phyloP scores from a whole-genome alignment of 2,113 vertebrate species.

The Marcusenius ussheri region DNA sequence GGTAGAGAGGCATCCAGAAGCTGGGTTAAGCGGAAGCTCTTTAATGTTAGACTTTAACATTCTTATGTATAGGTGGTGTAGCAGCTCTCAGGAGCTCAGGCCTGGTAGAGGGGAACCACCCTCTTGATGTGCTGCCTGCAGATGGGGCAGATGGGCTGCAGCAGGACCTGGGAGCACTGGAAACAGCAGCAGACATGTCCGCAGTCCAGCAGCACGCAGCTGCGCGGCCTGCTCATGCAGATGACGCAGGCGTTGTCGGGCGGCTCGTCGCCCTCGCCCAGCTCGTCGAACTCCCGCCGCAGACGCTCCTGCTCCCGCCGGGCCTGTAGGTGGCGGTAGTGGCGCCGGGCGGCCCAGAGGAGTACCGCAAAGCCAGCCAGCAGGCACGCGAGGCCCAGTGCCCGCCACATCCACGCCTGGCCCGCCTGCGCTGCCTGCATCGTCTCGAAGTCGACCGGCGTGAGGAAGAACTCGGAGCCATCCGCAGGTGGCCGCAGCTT shows the following conservation, averaged over 20 bases:
- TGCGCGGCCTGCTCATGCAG: slow-evolving; percentile 61
- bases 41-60: not conserved
- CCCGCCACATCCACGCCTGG: slow-evolving; percentile 54
- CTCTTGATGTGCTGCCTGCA: slow-evolving; percentile 67
- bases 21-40: not conserved
- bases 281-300: slow-evolving; percentile 46
- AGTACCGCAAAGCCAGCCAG: slow-evolving; percentile 47
- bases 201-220: slow-evolving; percentile 69
- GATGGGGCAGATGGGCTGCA: slow-evolving; percentile 66
- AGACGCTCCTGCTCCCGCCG: slow-evolving; percentile 47
- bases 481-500: slow-evolving; percentile 63
- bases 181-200: slow-evolving; percentile 83
- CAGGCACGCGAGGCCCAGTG: slow-evolving; percentile 44
- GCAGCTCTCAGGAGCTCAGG: slow-evolving; percentile 29
- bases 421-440: slow-evolving; percentile 56
- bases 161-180: slow-evolving; percentile 69
- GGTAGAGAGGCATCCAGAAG: not conserved
- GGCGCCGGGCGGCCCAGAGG: slow-evolving; percentile 54
- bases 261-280: slow-evolving; percentile 4
- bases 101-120: slow-evolving; percentile 70
- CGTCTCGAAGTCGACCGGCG: slow-evolving; percentile 63
- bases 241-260: slow-evolving; percentile 57
- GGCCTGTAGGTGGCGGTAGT: slow-evolving; percentile 45
- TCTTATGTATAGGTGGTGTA: not conserved
- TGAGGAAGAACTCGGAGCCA: slow-evolving; percentile 65